Evolutionary conservation across 2,888 invertebrate genomes (phyloP), one percentile per base, ranked within the genome.

Genomic region (Calliopum simillimum): DNA sequence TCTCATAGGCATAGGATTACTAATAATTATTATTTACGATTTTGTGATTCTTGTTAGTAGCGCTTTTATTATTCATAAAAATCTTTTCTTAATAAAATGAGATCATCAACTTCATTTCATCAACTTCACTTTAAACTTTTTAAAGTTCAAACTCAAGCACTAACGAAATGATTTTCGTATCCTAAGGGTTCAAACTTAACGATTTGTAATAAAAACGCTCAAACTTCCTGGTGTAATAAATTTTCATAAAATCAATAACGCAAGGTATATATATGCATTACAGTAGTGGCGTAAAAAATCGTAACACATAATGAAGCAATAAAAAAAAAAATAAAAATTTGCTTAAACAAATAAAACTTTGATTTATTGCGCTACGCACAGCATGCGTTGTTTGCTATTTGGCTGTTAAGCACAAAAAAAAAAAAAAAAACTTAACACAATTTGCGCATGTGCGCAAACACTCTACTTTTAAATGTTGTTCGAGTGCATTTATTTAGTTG

Each of bases 261-360:
- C n/a, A n/a, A n/a, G n/a, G n/a, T n/a, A n/a, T n/a, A n/a, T n/a
- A n/a, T n/a, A n/a, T n/a, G 16, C 56, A 56, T 2, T n/a, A 62
- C 63, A 51, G 53, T 43, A 25, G 64, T 53, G 64, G 64, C 41
- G 64, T 33, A 64, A 51, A 61, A 64, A 64, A 43, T 74, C 70
- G 71, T 71, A 80, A 78, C 82, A 78, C 82, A 80, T 82, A 82
- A 82, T 82, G 79, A 82, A 80, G 82, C 83, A 82, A 82, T 82
- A 83, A 83, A 83, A 79, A 6, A 3, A 8, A 33, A 33, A 33
- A 33, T 33, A 8, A 76, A 80, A 82, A 82, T 82, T 83, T 82
- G 82, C 83, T 82, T 82, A 80, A 81, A 82, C 82, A 83, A 82
- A 83, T 82, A 82, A 82, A 82, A 83, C 82, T 81, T 82, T 81